Evolutionary conservation across 1,140 invertebrate genomes (phyloP).

Genomic region (Drosophila eugracilis): DNA sequence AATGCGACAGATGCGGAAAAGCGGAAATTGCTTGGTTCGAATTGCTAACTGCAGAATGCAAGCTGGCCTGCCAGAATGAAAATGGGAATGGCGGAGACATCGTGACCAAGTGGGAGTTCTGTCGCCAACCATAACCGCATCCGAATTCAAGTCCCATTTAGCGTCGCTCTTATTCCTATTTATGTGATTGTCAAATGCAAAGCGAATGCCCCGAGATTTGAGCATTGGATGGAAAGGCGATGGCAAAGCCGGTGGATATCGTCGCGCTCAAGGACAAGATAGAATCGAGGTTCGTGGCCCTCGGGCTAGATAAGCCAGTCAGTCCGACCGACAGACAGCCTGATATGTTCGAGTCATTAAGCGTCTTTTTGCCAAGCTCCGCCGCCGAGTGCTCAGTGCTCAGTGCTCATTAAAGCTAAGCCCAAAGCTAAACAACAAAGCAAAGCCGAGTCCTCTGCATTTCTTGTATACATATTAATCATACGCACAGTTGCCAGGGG

Average conservation of each 20-base stretch:
- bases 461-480: constrained; percentile 60
- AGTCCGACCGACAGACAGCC: constrained; percentile 8
- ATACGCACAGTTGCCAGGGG: constrained; percentile 59
- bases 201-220: constrained; percentile 51
- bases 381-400: constrained; percentile 39
- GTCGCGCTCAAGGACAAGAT: constrained; percentile 24
- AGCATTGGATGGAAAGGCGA: constrained; percentile 3
- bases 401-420: constrained; percentile 73
- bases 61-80: constrained; percentile 23
- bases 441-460: constrained; percentile 12
- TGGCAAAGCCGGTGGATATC: too few relatives aligned
- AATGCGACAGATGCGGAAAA: constrained; percentile 22
- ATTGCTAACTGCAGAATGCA: constrained; percentile 22
- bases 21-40: constrained; percentile 45
- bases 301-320: constrained; percentile 59
- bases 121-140: constrained; percentile 3
- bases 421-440: constrained; percentile 60
- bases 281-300: constrained; percentile 7
- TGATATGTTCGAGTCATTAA: constrained; percentile 75
- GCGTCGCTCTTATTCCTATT: constrained; percentile 66
- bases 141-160: constrained; percentile 43
- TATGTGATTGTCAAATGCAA: constrained; percentile 78
- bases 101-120: background rate
- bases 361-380: constrained; percentile 45
- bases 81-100: constrained; percentile 1